phyloP scores from a whole-genome alignment of 2,888 invertebrate species.

The Mesorhabditis belari region DNA sequence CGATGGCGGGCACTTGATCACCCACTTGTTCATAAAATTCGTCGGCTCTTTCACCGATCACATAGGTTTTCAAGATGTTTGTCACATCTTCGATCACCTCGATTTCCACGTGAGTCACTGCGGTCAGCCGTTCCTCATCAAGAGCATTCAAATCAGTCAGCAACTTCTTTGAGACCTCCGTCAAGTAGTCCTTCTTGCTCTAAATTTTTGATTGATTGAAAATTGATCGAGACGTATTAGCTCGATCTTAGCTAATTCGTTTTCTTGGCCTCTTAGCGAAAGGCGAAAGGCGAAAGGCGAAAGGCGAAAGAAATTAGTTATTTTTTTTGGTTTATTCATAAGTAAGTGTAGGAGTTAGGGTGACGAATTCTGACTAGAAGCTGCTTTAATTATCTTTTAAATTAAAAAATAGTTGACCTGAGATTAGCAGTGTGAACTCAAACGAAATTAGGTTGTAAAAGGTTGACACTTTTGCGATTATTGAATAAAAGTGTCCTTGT shows the following conservation, averaged over 20 bases:
- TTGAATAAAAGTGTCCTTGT: no score
- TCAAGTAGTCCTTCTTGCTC: slow-evolving; percentile 37
- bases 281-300: no score
- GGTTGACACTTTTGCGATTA: no score
- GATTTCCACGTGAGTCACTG: slow-evolving; percentile 47
- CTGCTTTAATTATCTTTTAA: no score
- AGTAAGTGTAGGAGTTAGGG: no score
- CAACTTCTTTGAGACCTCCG: slow-evolving; percentile 32
- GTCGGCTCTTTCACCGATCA: slow-evolving; percentile 47
- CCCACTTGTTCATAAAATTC: slow-evolving; percentile 23
- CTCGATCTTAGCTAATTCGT: not conserved
- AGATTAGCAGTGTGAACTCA: no score
- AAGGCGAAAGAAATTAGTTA: no score
- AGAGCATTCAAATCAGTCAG: slow-evolving; percentile 21
- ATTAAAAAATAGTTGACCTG: no score
- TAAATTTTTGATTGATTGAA: slow-evolving; percentile 4
- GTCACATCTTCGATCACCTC: slow-evolving; percentile 50
- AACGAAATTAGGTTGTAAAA: no score
- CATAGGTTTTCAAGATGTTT: slow-evolving; percentile 50
- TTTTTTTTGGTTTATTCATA: no score
- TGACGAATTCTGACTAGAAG: no score
- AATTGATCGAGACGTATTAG: not conserved
- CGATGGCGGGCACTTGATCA: slow-evolving; percentile 9
- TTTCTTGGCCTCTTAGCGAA: no score
- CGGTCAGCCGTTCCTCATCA: slow-evolving; percentile 37